phyloP scores from a whole-genome alignment of 2,888 invertebrate species.

The Machimus atricapillus region DNA sequence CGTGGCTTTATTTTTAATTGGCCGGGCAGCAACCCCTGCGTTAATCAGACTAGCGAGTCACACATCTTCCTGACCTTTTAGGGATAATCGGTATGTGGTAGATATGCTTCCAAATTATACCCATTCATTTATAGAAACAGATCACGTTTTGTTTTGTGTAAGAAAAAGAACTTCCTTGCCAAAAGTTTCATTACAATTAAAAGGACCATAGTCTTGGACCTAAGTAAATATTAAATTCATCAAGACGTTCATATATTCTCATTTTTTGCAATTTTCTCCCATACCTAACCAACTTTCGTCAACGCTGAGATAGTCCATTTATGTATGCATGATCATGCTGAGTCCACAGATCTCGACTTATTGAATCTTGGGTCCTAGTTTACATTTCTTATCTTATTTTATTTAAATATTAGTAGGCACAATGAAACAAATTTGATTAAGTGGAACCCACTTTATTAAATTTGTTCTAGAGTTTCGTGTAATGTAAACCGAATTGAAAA shows the following conservation, averaged over 20 bases:
- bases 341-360: not conserved
- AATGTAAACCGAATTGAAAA: no score
- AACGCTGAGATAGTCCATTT: not conserved
- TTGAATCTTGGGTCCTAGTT: not conserved
- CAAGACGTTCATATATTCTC: not conserved
- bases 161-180: conserved; percentile 7
- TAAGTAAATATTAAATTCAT: conserved; percentile 19
- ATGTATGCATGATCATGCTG: not conserved
- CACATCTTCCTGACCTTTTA: conserved; percentile 5
- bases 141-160: conserved; percentile 20
- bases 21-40: not conserved
- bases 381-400: not conserved
- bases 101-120: not conserved
- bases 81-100: not conserved
- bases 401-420: not conserved
- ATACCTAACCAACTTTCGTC: not conserved
- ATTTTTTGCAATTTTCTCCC: not conserved
- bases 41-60: not conserved
- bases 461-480: no score
- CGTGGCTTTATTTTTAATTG: not conserved
- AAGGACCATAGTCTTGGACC: not conserved
- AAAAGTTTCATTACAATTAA: conserved; percentile 20
- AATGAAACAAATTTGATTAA: not conserved
- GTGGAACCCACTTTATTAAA: no score
- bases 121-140: conserved; percentile 1